Evolutionary conservation across 2,797 vertebrate genomes (phyloP).

Genomic region (Percopsis omiscomaycus): DNA sequence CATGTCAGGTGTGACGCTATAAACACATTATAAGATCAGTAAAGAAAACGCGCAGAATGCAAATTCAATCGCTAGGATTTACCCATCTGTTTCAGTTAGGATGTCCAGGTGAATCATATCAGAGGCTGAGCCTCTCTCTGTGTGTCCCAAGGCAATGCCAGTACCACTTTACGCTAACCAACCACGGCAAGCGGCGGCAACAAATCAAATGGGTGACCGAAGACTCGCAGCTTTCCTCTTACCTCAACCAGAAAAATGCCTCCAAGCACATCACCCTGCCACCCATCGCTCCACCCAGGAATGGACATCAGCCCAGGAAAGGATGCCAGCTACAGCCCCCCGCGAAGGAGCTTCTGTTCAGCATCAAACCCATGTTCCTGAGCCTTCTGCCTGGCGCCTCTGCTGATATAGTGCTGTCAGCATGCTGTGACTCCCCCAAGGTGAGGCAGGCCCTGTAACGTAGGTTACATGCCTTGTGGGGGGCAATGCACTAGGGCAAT

Average conservation of each 20-base stretch:
- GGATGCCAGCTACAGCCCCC: no score
- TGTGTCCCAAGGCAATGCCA: constrained; percentile 75
- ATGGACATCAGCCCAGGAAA: no score
- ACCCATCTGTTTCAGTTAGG: no score
- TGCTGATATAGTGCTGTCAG: constrained; percentile 78
- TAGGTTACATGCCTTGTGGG: no score
- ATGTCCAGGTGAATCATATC: no score
- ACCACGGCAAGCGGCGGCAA: constrained; percentile 80
- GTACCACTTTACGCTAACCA: constrained; percentile 85
- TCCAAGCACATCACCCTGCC: no score
- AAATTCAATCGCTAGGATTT: no score
- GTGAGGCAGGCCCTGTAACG: no score
- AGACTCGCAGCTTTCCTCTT: constrained; percentile 48
- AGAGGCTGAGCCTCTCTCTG: not conserved
- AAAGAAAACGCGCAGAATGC: no score
- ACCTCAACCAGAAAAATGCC: constrained; percentile 12
- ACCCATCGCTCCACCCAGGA: no score
- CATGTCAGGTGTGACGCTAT: constrained; percentile 77
- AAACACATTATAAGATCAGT: no score
- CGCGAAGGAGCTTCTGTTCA: constrained; percentile 72
- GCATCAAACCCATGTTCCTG: constrained; percentile 70
- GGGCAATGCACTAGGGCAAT: no score
- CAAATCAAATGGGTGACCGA: constrained; percentile 83
- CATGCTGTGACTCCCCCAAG: constrained; percentile 69
- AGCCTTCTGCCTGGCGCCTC: constrained; percentile 80